A percentile compares a stretch with the other conserved stretches of the same genome.
Evolutionary conservation across 2,113 vertebrate species (phyloP).

Genomic region (Muscicapa adusta): DNA sequence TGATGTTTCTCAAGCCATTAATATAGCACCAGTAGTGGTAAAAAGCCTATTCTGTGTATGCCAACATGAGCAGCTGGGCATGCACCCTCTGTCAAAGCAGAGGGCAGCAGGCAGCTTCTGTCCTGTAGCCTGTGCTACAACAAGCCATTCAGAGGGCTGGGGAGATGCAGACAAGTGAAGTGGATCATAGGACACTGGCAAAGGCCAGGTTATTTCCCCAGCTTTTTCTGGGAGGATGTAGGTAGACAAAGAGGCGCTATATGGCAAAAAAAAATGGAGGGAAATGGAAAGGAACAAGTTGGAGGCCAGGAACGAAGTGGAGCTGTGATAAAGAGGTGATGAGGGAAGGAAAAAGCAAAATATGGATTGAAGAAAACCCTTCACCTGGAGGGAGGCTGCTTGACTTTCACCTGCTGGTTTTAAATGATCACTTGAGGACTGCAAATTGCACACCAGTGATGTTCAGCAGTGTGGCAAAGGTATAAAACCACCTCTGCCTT

Average conservation of each 20-base stretch:
- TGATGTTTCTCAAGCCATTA: background rate
- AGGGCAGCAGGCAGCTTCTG: background rate
- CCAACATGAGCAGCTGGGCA: background rate
- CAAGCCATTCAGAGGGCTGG: fast-evolving
- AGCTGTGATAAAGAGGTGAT: background rate
- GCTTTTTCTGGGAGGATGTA: background rate
- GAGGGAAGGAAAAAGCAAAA: background rate
- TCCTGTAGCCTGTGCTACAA: background rate
- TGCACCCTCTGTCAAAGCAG: background rate
- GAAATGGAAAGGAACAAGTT: background rate
- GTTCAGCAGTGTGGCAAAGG: background rate
- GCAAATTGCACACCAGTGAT: background rate
- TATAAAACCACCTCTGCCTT: background rate
- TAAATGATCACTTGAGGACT: background rate
- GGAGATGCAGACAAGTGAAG: background rate
- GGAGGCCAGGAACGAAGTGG: fast-evolving
- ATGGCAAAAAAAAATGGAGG: background rate
- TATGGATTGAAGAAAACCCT: background rate
- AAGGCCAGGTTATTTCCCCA: background rate
- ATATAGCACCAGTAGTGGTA: background rate
- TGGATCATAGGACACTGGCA: background rate
- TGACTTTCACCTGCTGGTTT: background rate
- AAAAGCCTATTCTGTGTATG: background rate
- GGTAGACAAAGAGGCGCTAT: background rate
- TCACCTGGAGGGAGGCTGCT: background rate